These are phyloP conservation scores for Heteractis magnifica DNA, from an alignment of 92 coral and sea anemone genomes.

Conservation along the genomic window DNA sequence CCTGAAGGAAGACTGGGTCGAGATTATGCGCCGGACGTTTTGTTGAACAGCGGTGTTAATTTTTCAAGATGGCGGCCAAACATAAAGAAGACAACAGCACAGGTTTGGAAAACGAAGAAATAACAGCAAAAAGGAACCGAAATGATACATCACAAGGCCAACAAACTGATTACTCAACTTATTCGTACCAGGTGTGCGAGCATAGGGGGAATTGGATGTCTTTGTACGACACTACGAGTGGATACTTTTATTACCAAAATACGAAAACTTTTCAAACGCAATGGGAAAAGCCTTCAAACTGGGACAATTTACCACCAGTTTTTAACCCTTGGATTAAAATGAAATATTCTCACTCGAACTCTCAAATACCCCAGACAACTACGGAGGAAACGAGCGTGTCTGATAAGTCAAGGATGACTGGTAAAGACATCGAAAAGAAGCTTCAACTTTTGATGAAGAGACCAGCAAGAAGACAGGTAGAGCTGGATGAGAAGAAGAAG, in stretches of 20 bases:
- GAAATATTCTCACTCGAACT: neutral
- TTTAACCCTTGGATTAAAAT: conserved; percentile 55
- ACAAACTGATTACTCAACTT: neutral
- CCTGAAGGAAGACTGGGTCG: neutral
- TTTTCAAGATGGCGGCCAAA: conserved; percentile 74
- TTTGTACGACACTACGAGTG: conserved; percentile 69
- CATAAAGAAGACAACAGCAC: conserved; percentile 23
- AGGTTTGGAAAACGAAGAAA: conserved; percentile 11
- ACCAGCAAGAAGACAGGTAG: conserved; percentile 83
- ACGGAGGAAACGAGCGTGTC: conserved; percentile 10
- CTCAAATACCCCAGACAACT: neutral
- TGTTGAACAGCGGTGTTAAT: neutral
- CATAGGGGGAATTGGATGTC: conserved; percentile 91
- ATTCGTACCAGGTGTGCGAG: conserved; percentile 60
- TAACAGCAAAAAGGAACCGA: conserved; percentile 37
- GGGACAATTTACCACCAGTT: conserved; percentile 81
- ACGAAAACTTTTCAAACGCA: conserved; percentile 61
- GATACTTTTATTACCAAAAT: conserved; percentile 81
- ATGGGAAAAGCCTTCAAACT: conserved; percentile 84
- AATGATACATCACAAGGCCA: neutral
- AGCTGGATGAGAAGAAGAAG: conserved; percentile 76
- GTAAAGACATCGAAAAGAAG: conserved; percentile 60
- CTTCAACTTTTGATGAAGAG: conserved; percentile 52
- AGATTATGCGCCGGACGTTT: neutral
- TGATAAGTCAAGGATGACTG: conserved; percentile 25